Percentiles rank a stretch among this genome's conserved stretches.
These are phyloP conservation scores for Alviniconcha strummeri DNA, from an alignment of 2,888 invertebrate species.

Conservation along the genomic window DNA sequence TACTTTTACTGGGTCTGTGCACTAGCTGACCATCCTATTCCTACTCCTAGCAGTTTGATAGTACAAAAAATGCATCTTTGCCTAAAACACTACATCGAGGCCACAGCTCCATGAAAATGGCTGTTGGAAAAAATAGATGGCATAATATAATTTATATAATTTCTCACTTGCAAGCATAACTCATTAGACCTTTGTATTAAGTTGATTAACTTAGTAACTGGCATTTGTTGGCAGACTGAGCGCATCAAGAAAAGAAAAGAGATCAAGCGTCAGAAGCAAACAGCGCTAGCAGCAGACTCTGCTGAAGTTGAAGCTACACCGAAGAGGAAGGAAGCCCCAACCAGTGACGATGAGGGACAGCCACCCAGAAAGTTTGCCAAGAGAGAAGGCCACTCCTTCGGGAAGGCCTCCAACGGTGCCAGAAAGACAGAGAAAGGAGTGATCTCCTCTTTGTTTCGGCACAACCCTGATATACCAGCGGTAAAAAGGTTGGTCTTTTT, in stretches of 20 bases:
- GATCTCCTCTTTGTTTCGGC: conserved; percentile 40
- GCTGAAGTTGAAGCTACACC: neutral
- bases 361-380: conserved; percentile 17
- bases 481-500: conserved; percentile 30
- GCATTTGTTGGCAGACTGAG: conserved; percentile 26
- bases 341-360: neutral
- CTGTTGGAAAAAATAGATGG: too few relatives aligned
- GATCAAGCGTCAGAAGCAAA: conserved; percentile 18
- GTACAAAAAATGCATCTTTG: too few relatives aligned
- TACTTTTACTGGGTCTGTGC: too few relatives aligned
- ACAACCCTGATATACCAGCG: conserved; percentile 41
- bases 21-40: too few relatives aligned
- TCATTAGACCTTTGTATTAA: too few relatives aligned
- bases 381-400: neutral
- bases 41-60: too few relatives aligned
- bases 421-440: conserved; percentile 27
- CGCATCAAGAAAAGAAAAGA: conserved; percentile 36
- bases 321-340: neutral
- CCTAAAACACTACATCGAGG: too few relatives aligned
- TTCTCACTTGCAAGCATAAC: too few relatives aligned
- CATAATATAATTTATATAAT: too few relatives aligned
- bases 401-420: neutral
- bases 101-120: too few relatives aligned
- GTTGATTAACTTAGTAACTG: neutral
- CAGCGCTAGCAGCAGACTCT: neutral